Conservation (phyloP, 2,888 invertebrate genomes). For the Cheilosia pagana region DNA sequence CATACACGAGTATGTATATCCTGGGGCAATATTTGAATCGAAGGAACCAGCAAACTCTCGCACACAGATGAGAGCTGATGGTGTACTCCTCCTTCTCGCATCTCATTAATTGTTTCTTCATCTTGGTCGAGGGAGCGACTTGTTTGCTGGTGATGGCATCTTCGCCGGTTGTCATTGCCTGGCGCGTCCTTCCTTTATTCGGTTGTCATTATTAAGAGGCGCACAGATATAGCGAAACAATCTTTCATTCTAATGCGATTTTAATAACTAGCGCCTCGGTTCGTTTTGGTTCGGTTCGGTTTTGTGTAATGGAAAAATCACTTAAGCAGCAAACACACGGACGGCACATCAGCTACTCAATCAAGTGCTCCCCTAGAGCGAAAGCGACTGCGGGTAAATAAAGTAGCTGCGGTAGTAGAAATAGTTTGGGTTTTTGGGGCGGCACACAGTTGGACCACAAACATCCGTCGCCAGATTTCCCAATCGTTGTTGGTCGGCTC, state of each 20-base stretch:
- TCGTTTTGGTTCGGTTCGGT: constrained; percentile 11
- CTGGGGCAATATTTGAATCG: constrained; percentile 54
- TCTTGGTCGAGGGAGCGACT: constrained; percentile 41
- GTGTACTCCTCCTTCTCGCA: constrained; percentile 71
- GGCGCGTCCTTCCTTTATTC: constrained; percentile 65
- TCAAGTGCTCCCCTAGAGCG: constrained; percentile 65
- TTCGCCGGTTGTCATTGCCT: constrained; percentile 59
- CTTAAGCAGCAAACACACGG: constrained; percentile 55
- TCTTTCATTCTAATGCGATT: constrained; percentile 83
- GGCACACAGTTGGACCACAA: constrained; percentile 59
- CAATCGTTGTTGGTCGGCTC: constrained; percentile 28
- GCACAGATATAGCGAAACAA: constrained; percentile 63
- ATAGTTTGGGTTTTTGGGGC: constrained; percentile 35
- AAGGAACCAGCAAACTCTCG: background rate
- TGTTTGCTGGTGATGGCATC: constrained; percentile 15
- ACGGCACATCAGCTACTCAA: constrained; percentile 51
- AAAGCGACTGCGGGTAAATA: constrained; percentile 56
- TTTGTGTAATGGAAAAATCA: constrained; percentile 72
- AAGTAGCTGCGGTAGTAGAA: constrained; percentile 54
- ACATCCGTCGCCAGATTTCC: constrained; percentile 69
- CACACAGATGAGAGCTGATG: constrained; percentile 23
- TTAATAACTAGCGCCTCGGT: constrained; percentile 82
- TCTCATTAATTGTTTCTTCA: constrained; percentile 73
- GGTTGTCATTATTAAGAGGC: constrained; percentile 66
- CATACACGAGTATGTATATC: constrained; percentile 31